These are phyloP conservation scores for Meloidogyne exigua DNA, from an alignment of 1,140 invertebrate species.

Conservation along the genomic window DNA sequence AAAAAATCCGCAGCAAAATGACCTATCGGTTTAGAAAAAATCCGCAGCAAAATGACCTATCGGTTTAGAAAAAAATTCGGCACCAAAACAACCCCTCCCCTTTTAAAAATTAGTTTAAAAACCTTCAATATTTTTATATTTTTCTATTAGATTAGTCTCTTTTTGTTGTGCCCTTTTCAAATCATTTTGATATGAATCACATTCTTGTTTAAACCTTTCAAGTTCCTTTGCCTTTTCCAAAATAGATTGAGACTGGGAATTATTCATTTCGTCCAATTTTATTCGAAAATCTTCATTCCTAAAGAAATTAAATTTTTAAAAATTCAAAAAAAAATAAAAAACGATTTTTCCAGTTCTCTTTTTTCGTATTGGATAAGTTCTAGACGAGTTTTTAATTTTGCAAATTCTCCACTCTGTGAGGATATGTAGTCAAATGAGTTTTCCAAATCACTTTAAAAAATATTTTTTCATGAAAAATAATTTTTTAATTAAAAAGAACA, in stretches of 20 bases:
- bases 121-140: slow-evolving; percentile 13
- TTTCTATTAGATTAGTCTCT: neutral
- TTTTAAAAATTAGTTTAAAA: neutral
- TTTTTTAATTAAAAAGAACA: no score
- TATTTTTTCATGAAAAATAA: neutral
- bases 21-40: no score
- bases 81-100: no score
- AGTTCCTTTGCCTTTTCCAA: slow-evolving; percentile 17
- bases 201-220: slow-evolving; percentile 21
- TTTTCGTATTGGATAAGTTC: slow-evolving; percentile 15
- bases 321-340: neutral
- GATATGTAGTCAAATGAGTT: neutral
- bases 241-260: neutral
- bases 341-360: slow-evolving; percentile 9
- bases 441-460: neutral
- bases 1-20: no score
- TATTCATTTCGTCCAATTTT: slow-evolving; percentile 1
- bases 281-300: neutral
- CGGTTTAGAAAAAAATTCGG: no score
- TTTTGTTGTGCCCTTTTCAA: slow-evolving; percentile 15
- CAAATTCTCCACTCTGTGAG: slow-evolving; percentile 11
- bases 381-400: slow-evolving; percentile 13
- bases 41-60: no score
- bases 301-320: neutral
- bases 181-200: slow-evolving; percentile 4